Percentiles rank a stretch among this genome's conserved stretches.
phyloP scores from a whole-genome alignment of 2,113 vertebrate genomes.

The Cyphomyrus discorhynchus region DNA sequence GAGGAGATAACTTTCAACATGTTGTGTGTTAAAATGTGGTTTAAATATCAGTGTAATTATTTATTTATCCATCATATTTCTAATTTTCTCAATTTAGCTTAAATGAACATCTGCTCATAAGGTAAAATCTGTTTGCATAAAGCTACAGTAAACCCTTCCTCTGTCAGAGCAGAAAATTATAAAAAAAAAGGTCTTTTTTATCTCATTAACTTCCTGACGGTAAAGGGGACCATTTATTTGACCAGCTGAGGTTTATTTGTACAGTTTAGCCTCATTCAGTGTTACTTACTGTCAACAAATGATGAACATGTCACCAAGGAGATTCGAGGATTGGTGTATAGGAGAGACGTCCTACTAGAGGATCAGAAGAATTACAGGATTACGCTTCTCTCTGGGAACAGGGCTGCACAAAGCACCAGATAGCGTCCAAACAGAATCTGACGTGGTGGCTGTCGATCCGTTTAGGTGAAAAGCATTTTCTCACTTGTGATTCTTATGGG shows the following conservation, averaged over 20 bases:
- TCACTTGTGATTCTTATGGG: neutral
- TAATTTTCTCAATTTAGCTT: slow-evolving; percentile 50
- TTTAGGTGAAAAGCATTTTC: neutral
- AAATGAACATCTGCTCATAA: slow-evolving; percentile 59
- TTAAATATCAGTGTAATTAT: slow-evolving; percentile 54
- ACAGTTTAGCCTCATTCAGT: slow-evolving; percentile 38
- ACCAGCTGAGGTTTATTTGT: slow-evolving; percentile 41
- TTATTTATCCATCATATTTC: slow-evolving; percentile 41
- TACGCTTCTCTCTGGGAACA: slow-evolving; percentile 35
- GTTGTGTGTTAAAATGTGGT: slow-evolving; percentile 36
- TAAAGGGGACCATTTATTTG: slow-evolving; percentile 24
- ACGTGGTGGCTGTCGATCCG: neutral
- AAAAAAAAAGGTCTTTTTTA: slow-evolving; percentile 28
- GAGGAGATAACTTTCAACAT: slow-evolving; percentile 1
- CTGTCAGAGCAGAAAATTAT: slow-evolving; percentile 37
- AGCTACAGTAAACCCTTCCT: slow-evolving; percentile 18
- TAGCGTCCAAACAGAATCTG: slow-evolving; percentile 29
- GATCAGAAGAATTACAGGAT: slow-evolving; percentile 47
- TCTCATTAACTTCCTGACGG: slow-evolving; percentile 45
- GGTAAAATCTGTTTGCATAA: slow-evolving; percentile 35
- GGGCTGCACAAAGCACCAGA: slow-evolving; percentile 33
- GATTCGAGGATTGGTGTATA: slow-evolving; percentile 1
- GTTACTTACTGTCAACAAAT: slow-evolving; percentile 30
- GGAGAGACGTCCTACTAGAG: slow-evolving; percentile 23
- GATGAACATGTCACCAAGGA: slow-evolving; percentile 36